Conservation (phyloP, 2,888 invertebrate genomes). For the Pristionchus arcanus region DNA sequence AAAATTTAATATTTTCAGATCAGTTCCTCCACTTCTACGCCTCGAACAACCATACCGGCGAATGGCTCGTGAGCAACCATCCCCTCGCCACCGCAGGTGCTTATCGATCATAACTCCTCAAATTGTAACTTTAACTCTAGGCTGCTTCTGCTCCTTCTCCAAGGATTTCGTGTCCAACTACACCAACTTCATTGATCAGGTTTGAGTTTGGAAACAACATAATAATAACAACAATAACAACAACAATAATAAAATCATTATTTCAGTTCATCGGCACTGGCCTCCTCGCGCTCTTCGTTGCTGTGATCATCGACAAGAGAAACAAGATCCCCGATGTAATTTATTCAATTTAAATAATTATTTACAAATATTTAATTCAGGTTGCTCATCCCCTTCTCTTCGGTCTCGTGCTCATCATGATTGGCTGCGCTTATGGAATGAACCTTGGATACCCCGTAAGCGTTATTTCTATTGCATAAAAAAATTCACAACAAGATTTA, state of each 20-base stretch:
- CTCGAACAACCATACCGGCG: neutral
- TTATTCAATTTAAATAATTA: neutral
- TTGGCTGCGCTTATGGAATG: conserved; percentile 73
- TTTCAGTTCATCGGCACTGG: conserved; percentile 73
- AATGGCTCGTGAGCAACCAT: neutral
- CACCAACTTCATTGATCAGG: conserved; percentile 74
- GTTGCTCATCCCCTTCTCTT: conserved; percentile 73
- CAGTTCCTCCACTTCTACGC: conserved; percentile 30
- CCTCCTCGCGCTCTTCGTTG: conserved; percentile 73
- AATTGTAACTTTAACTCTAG: neutral
- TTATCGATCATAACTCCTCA: no score
- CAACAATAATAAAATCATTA: neutral
- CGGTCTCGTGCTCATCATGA: conserved; percentile 75
- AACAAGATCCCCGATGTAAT: conserved; percentile 60
- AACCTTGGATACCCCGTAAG: conserved; percentile 70
- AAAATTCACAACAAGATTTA: no score
- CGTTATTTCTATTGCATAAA: neutral
- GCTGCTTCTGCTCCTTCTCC: conserved; percentile 73
- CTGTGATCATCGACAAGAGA: conserved; percentile 72
- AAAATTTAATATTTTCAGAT: neutral
- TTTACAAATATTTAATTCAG: conserved; percentile 58
- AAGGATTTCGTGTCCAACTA: conserved; percentile 68
- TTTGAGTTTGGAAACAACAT: conserved; percentile 29
- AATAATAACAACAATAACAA: neutral
- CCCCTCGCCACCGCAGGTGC: neutral